A percentile compares a stretch with the other conserved stretches of the same genome.
Evolutionary conservation across 2,888 invertebrate species (phyloP).

Genomic region (Eristalinus sepulchralis): DNA sequence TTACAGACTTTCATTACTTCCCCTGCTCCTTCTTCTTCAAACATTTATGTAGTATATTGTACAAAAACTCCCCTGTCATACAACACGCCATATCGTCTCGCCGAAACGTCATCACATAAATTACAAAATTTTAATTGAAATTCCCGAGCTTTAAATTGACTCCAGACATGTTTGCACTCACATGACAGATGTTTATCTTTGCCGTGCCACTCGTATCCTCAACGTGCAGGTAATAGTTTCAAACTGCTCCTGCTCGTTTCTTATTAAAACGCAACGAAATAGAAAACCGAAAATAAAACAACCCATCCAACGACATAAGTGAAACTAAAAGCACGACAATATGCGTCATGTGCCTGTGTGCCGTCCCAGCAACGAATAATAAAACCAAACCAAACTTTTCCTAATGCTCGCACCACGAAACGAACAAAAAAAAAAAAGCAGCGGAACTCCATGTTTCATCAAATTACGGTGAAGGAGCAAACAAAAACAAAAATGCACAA

Average conservation of each 20-base stretch:
- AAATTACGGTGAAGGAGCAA: constrained; percentile 25
- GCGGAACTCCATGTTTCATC: constrained; percentile 26
- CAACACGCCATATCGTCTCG: neutral
- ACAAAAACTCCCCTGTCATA: neutral
- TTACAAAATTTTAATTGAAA: neutral
- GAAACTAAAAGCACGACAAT: constrained; percentile 13
- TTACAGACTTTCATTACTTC: neutral
- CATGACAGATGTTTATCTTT: neutral
- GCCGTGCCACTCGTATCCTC: neutral
- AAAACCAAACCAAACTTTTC: constrained; percentile 4
- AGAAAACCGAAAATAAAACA: neutral
- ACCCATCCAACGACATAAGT: neutral
- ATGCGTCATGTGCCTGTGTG: neutral
- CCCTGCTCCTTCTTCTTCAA: no score
- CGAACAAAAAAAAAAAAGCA: neutral
- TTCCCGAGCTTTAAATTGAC: neutral
- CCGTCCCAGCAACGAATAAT: neutral
- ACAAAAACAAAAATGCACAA: neutral
- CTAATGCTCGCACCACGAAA: constrained; percentile 14
- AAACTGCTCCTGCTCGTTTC: neutral
- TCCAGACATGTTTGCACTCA: neutral
- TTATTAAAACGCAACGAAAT: neutral
- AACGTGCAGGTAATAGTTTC: constrained; percentile 12
- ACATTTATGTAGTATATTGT: no score
- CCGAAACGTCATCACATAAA: neutral